Evolutionary conservation across 1,140 invertebrate genomes (phyloP).

Genomic region (Drosophila tropicalis): DNA sequence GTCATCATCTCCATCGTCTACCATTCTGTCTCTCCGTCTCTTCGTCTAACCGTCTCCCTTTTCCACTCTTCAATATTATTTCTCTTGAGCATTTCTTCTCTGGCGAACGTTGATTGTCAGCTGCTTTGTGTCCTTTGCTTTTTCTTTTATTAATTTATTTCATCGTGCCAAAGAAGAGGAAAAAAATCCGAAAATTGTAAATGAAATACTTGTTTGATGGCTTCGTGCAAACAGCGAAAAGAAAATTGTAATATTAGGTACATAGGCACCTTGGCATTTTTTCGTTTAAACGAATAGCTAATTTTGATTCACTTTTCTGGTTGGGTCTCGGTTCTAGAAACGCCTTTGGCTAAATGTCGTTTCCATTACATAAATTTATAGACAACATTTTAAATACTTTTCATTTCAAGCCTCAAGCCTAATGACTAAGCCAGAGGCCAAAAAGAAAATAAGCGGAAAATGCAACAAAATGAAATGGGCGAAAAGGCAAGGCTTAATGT

Average conservation of each 20-base stretch:
- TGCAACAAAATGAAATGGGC: conserved; percentile 70
- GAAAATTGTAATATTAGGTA: conserved; percentile 40
- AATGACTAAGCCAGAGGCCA: conserved; percentile 63
- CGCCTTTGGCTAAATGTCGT: conserved; percentile 24
- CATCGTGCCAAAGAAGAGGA: conserved; percentile 45
- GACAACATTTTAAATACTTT: conserved; percentile 54
- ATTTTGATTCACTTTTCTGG: conserved; percentile 13
- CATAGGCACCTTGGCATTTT: conserved; percentile 26
- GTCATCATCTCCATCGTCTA: conserved; percentile 27
- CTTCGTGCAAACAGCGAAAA: conserved; percentile 36
- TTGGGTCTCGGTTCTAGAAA: conserved; percentile 2
- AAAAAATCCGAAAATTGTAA: conserved; percentile 37
- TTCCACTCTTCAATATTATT: background rate
- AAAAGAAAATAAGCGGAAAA: conserved; percentile 53
- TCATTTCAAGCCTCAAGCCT: conserved; percentile 47
- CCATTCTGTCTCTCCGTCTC: background rate
- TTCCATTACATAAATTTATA: conserved; percentile 46
- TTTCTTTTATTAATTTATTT: conserved; percentile 66
- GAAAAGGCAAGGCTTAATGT: conserved; percentile 62
- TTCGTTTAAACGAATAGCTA: conserved; percentile 6
- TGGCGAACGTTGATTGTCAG: conserved; percentile 24
- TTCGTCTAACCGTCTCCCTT: background rate
- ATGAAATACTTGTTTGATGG: conserved; percentile 64
- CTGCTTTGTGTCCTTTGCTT: conserved; percentile 13
- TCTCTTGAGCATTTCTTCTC: background rate